Evolutionary conservation across 2,113 vertebrate genomes (phyloP).

Genomic region (Heteronetta atricapilla): DNA sequence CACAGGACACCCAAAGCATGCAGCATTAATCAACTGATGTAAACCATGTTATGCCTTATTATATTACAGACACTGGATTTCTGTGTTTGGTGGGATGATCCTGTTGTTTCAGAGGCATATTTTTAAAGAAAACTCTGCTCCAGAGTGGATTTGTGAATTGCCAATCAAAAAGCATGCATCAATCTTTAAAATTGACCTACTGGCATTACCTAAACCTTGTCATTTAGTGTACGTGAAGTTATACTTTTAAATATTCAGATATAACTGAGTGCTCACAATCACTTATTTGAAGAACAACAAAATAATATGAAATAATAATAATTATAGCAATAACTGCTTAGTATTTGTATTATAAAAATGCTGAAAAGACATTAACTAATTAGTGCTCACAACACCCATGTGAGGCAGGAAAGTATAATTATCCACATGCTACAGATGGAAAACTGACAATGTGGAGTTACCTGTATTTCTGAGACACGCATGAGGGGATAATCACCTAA

Average conservation of each 20-base stretch:
- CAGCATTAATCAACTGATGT: conserved; percentile 8
- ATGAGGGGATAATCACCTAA: conserved; percentile 45
- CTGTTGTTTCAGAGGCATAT: not conserved
- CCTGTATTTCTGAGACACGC: conserved; percentile 54
- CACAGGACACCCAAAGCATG: conserved; percentile 27
- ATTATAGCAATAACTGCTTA: conserved; percentile 56
- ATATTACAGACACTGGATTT: conserved; percentile 16
- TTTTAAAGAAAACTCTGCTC: conserved; percentile 12
- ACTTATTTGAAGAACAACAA: conserved; percentile 50
- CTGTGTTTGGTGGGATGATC: not conserved
- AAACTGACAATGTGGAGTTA: conserved; percentile 55
- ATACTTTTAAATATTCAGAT: conserved; percentile 47
- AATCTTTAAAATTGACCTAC: not conserved
- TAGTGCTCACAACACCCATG: conserved; percentile 69
- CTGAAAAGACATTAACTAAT: conserved; percentile 73
- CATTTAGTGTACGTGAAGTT: conserved; percentile 56
- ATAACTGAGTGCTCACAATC: not conserved
- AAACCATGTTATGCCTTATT: conserved; percentile 25
- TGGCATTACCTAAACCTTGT: conserved; percentile 8
- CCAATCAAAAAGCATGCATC: not conserved
- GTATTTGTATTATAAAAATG: conserved; percentile 60
- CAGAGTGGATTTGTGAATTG: not conserved
- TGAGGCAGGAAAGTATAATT: conserved; percentile 67
- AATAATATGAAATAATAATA: conserved; percentile 68
- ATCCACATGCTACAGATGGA: conserved; percentile 66